These are phyloP conservation scores for Mellilla xanthometata DNA, from an alignment of 2,888 invertebrate genomes.

Conservation along the genomic window DNA sequence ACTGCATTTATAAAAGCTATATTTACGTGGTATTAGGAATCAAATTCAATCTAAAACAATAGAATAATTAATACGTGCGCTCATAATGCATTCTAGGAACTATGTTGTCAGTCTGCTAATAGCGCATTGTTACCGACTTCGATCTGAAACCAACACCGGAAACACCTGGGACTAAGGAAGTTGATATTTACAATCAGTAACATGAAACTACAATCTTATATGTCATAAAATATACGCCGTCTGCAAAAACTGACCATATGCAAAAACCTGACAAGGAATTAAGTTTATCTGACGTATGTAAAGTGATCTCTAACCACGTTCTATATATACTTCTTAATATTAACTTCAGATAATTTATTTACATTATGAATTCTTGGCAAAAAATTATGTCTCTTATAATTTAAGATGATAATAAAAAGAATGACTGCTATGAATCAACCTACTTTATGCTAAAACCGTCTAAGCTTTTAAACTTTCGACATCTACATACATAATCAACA, in stretches of 20 bases:
- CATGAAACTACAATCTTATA: slow-evolving; percentile 22
- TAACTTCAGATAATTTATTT: slow-evolving; percentile 1
- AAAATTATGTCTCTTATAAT: slow-evolving; percentile 7
- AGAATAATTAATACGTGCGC: no score
- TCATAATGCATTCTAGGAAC: no score
- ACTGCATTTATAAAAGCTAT: not conserved
- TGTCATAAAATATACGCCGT: not conserved
- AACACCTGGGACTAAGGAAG: slow-evolving; percentile 22
- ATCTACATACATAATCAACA: slow-evolving; percentile 4
- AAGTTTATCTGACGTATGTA: not conserved
- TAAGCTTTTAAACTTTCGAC: slow-evolving; percentile 4
- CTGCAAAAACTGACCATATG: slow-evolving; percentile 6
- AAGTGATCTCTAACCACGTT: not conserved
- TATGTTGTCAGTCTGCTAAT: no score
- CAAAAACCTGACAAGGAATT: not conserved
- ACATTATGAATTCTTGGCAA: slow-evolving; percentile 4
- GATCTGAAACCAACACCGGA: slow-evolving; percentile 33
- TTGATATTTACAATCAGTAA: slow-evolving; percentile 26
- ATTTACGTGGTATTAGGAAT: no score
- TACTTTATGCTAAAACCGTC: not conserved
- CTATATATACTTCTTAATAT: not conserved
- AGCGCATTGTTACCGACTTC: not conserved
- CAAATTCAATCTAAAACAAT: no score
- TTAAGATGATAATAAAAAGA: not conserved
- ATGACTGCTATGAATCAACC: not conserved